A percentile compares a stretch with the other conserved stretches of the same genome.
These are phyloP conservation scores for Dromococcyx pavoninus DNA, from an alignment of 2,797 vertebrate species.

Conservation along the genomic window DNA sequence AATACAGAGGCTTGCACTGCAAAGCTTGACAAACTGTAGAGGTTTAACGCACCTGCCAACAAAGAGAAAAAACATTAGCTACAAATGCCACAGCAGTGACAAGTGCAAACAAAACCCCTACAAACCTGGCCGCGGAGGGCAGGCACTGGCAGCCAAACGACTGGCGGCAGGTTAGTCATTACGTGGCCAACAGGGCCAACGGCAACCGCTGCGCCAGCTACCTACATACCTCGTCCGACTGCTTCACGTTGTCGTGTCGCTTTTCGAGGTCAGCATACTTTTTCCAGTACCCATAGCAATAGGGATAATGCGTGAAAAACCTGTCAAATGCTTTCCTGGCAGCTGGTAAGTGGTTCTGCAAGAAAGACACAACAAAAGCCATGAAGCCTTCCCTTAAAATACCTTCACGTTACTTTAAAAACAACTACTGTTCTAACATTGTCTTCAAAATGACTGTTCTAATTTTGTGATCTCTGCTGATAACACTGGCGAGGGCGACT, in stretches of 20 bases:
- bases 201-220: slow-evolving; percentile 47
- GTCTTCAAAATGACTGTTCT: rapidly evolving
- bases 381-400: neutral
- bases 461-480: neutral
- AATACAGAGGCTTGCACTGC: slow-evolving; percentile 87
- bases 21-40: slow-evolving; percentile 88
- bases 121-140: slow-evolving; percentile 67
- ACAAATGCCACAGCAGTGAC: slow-evolving; percentile 81
- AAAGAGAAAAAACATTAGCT: slow-evolving; percentile 87
- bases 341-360: slow-evolving; percentile 87
- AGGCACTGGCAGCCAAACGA: slow-evolving; percentile 78
- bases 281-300: slow-evolving; percentile 99
- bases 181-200: slow-evolving; percentile 75
- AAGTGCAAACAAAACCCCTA: slow-evolving; percentile 81
- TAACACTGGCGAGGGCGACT: neutral
- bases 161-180: slow-evolving; percentile 57
- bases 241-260: slow-evolving; percentile 87
- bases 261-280: slow-evolving; percentile 97
- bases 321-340: slow-evolving; percentile 91
- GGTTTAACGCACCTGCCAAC: slow-evolving; percentile 87
- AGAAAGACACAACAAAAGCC: neutral
- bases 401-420: rapidly evolving
- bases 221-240: slow-evolving; percentile 93
- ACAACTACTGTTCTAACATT: neutral
- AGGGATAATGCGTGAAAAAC: slow-evolving; percentile 94